These are phyloP conservation scores for Ctenopoma kingsleyae DNA, from an alignment of 2,797 vertebrate genomes.

Conservation along the genomic window DNA sequence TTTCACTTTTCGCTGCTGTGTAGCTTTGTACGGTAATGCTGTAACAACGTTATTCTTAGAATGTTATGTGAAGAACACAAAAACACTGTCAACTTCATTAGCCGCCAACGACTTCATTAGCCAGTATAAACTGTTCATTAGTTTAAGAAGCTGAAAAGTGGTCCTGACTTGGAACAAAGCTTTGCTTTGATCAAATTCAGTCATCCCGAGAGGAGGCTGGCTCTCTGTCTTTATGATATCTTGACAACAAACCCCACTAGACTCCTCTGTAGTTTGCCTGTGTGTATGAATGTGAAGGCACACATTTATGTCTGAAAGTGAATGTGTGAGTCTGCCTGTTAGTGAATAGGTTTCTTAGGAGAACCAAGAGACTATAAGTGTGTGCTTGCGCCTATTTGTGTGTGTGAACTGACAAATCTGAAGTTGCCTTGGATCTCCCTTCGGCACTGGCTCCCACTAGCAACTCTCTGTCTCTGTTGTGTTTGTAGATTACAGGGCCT, in stretches of 20 bases:
- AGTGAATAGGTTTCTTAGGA: slow-evolving; percentile 37
- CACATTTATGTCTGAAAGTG: slow-evolving; percentile 51
- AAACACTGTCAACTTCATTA: slow-evolving; percentile 65
- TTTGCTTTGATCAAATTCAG: slow-evolving; percentile 75
- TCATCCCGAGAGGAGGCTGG: slow-evolving; percentile 64
- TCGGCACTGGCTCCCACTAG: slow-evolving; percentile 58
- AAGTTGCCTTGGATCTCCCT: slow-evolving; percentile 71
- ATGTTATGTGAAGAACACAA: slow-evolving; percentile 60
- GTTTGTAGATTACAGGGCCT: slow-evolving; percentile 79
- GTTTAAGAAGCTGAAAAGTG: slow-evolving; percentile 71
- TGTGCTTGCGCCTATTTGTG: slow-evolving; percentile 34
- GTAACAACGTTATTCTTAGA: slow-evolving; percentile 54
- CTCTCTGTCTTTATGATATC: slow-evolving; percentile 73
- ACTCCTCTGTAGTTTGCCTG: slow-evolving; percentile 55
- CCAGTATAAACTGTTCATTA: slow-evolving; percentile 71
- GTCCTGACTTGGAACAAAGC: slow-evolving; percentile 77
- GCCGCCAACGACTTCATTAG: slow-evolving; percentile 70
- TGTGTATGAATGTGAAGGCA: slow-evolving; percentile 38
- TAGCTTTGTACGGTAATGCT: slow-evolving; percentile 8
- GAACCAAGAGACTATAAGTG: slow-evolving; percentile 43
- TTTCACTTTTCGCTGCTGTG: slow-evolving; percentile 18
- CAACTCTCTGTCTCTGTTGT: slow-evolving; percentile 66
- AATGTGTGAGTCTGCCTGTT: slow-evolving; percentile 33
- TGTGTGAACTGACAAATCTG: slow-evolving; percentile 72
- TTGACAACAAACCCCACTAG: slow-evolving; percentile 72